These are phyloP conservation scores for Eutrigla gurnardus DNA, from an alignment of 2,797 vertebrate species.

Conservation along the genomic window DNA sequence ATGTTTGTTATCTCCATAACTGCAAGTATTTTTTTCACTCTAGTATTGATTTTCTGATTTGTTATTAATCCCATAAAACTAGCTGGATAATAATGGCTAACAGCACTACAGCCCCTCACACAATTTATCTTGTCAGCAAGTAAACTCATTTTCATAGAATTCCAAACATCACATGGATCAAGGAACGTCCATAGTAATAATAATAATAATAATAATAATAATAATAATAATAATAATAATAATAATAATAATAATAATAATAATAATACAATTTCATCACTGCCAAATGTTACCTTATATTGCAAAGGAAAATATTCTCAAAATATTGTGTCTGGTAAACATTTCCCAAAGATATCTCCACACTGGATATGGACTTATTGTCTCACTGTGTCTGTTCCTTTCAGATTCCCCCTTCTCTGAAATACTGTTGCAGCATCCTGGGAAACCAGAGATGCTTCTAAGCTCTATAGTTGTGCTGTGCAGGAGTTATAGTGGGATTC, in stretches of 20 bases:
- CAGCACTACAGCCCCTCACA: background rate
- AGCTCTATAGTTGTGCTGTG: slow-evolving; percentile 25
- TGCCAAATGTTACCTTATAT: too few relatives aligned
- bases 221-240: too few relatives aligned
- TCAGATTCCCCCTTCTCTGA: slow-evolving; percentile 19
- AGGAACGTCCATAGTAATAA: too few relatives aligned
- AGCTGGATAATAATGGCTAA: background rate
- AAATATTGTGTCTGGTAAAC: slow-evolving; percentile 6
- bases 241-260: too few relatives aligned
- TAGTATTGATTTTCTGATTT: background rate
- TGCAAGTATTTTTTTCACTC: background rate
- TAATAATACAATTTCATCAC: too few relatives aligned
- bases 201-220: too few relatives aligned
- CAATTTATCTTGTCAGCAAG: background rate
- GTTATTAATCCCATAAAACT: background rate
- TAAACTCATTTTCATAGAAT: background rate
- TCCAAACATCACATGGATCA: background rate
- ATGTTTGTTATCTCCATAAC: background rate
- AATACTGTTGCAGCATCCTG: background rate
- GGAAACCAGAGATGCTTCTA: slow-evolving; percentile 2
- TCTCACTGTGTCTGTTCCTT: slow-evolving; percentile 19
- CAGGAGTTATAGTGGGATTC: slow-evolving; percentile 7
- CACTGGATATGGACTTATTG: slow-evolving; percentile 19
- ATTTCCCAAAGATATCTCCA: slow-evolving; percentile 22
- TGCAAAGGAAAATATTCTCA: too few relatives aligned